A percentile compares a stretch with the other conserved stretches of the same genome.
These are phyloP conservation scores for Ceyx cyanopectus DNA, from an alignment of 2,113 vertebrate genomes.

Conservation along the genomic window DNA sequence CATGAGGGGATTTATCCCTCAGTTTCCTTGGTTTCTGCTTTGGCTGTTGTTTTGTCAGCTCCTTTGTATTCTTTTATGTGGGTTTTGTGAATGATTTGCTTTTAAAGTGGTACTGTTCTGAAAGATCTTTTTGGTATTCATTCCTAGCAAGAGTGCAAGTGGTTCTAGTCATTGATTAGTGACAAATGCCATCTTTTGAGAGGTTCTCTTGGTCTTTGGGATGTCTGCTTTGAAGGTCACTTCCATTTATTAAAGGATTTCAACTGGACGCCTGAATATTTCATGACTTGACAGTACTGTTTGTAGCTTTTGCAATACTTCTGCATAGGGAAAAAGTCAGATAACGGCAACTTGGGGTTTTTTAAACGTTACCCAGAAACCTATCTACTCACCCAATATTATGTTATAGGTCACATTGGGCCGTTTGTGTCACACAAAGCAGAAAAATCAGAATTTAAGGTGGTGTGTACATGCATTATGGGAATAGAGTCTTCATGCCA, in stretches of 20 bases:
- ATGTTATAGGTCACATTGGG: background rate
- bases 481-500: background rate
- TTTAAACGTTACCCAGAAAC: background rate
- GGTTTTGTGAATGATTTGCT: conserved; percentile 24
- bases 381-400: background rate
- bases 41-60: background rate
- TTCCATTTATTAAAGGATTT: conserved; percentile 46
- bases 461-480: background rate
- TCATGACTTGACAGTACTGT: conserved; percentile 29
- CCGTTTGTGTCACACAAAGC: background rate
- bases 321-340: background rate
- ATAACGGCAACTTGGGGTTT: background rate
- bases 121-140: conserved; percentile 56
- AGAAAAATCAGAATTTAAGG: background rate
- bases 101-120: background rate
- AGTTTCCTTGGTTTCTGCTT: background rate
- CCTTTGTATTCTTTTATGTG: conserved; percentile 14
- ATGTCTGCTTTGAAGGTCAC: conserved; percentile 69
- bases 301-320: conserved; percentile 10
- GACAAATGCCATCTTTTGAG: conserved; percentile 63
- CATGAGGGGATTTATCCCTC: background rate
- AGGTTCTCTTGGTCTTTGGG: conserved; percentile 58
- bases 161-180: conserved; percentile 59
- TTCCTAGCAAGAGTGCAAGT: conserved; percentile 39
- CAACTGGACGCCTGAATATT: conserved; percentile 44